Evolutionary conservation across 1,140 invertebrate species (phyloP).

Genomic region (Octopus bimaculoides): DNA sequence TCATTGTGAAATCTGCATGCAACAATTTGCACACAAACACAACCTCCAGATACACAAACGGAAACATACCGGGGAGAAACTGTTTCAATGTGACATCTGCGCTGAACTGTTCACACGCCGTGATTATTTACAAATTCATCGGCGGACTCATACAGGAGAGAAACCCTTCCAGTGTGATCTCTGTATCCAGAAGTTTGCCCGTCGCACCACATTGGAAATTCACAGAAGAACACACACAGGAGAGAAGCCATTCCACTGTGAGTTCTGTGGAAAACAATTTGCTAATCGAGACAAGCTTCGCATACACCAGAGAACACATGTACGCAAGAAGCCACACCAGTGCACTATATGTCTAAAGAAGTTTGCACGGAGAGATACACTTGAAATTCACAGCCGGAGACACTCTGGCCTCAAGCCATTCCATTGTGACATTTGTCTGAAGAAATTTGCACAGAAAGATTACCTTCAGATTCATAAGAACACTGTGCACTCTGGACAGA

Average conservation of each 20-base stretch:
- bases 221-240: constrained; percentile 26
- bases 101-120: constrained; percentile 27
- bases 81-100: constrained; percentile 28
- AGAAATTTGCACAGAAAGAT: constrained; percentile 26
- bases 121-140: constrained; percentile 35
- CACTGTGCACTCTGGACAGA: background rate
- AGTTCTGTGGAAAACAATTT: constrained; percentile 83
- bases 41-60: constrained; percentile 3
- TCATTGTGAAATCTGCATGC: constrained; percentile 15
- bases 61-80: constrained; percentile 13
- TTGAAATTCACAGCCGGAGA: constrained; percentile 71
- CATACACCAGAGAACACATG: constrained; percentile 14
- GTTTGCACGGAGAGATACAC: constrained; percentile 32
- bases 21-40: constrained; percentile 8
- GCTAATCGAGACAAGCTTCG: constrained; percentile 56
- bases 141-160: constrained; percentile 70
- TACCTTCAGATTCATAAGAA: constrained; percentile 28
- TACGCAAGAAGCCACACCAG: constrained; percentile 62
- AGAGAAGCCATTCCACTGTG: constrained; percentile 27
- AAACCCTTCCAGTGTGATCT: constrained; percentile 85
- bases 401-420: constrained; percentile 85
- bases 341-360: constrained; percentile 7
- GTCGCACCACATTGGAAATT: constrained; percentile 20
- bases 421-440: constrained; percentile 75
- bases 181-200: constrained; percentile 84